Base-by-base conservation (phyloP, 2,797 vertebrate genomes). In the Glossophaga mutica region DNA sequence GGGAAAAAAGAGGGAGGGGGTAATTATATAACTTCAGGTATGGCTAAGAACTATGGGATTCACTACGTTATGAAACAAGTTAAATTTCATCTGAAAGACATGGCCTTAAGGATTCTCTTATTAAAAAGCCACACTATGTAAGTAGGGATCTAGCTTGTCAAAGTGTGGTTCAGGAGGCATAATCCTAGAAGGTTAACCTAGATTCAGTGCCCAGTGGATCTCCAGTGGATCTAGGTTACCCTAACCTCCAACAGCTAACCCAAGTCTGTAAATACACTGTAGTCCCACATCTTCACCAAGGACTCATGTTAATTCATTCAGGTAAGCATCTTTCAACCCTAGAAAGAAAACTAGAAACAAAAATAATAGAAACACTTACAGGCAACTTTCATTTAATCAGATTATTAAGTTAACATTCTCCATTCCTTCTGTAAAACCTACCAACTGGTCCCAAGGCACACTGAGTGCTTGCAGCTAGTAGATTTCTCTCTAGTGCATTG, bases 21-120 rank as follows among this genome's bases (percentile, higher is more conserved):
- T 90, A 71, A 91, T 94, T n/a, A 46, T 32, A 81, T 37, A 93
- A 87, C 57, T 79, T 87, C 44, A 87, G 39, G 8, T 91, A n/a
- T 76, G 15, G 10, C 50, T 70, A 86, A 21, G 12, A 67, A 71
- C 34, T 59, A 52, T 34, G 9, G 34, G 79, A 52, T 79, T 89
- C 48, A 79, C 48, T 70, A 62, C n/a, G 19, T 74, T 87, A 52
- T 81, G 18, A 94, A 81, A 73, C n/a, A 87, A 73, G 5, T 90
- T 87, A 44, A 73, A 89, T 86, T 89, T n/a, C 76, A 76, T 22
- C 22, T 87, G 55, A 74, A 93, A 91, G 24, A 9, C 16, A 82
- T 34, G 19, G 34, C 29, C 39, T 87, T 90, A 52, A 73, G 44
- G 42, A 82, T 91, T 86, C 59, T 94, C 37, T 82, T 44, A 34